Percentiles rank a stretch among this genome's conserved stretches.
Evolutionary conservation across 2,113 vertebrate species (phyloP).

Genomic region (Protobothrops flavoviridis): DNA sequence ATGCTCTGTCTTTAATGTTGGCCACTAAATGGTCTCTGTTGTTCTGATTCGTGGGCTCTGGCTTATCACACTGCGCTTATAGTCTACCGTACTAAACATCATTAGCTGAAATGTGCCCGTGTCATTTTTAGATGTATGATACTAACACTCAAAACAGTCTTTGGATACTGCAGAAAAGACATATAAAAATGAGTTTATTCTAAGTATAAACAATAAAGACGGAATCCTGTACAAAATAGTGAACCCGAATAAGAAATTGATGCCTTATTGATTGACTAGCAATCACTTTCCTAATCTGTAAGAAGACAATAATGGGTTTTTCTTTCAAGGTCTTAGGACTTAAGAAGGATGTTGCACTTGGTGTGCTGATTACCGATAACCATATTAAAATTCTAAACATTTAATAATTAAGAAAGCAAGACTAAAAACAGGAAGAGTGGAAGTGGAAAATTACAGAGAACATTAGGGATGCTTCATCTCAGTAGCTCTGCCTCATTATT

Average conservation of each 20-base stretch:
- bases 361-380: slow-evolving; percentile 57
- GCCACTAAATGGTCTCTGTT: neutral
- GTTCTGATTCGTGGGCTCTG: neutral
- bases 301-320: slow-evolving; percentile 46
- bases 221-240: slow-evolving; percentile 25
- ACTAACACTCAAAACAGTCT: neutral
- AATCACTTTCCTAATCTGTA: slow-evolving; percentile 39
- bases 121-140: neutral
- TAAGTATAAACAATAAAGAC: slow-evolving; percentile 30
- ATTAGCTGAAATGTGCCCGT: neutral
- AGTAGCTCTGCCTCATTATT: slow-evolving; percentile 72
- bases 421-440: slow-evolving; percentile 59
- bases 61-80: too few species aligned
- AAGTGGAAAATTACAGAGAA: slow-evolving; percentile 67
- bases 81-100: too few species aligned
- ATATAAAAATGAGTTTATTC: slow-evolving; percentile 19
- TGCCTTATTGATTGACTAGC: slow-evolving; percentile 59
- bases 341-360: slow-evolving; percentile 27
- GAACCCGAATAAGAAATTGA: slow-evolving; percentile 46
- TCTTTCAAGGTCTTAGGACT: slow-evolving; percentile 31
- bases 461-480: slow-evolving; percentile 65
- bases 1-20: neutral
- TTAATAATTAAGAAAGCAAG: slow-evolving; percentile 52
- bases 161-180: neutral
- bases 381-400: slow-evolving; percentile 65